Conservation (phyloP, 1,140 invertebrate species). For the Drosophila quadrilineata region DNA sequence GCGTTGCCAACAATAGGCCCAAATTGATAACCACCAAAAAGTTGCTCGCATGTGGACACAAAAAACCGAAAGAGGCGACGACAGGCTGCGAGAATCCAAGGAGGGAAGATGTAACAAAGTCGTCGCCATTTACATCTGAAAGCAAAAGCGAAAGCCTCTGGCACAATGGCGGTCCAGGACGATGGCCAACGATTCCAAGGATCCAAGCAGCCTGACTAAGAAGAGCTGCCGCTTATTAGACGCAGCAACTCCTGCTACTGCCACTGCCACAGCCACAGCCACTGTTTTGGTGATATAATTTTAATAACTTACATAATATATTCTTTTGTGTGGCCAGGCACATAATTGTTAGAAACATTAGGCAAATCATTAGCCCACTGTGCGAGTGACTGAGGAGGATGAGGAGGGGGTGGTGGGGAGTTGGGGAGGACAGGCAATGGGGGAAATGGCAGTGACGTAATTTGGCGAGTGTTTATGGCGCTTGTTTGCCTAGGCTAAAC, state of each 20-base stretch:
- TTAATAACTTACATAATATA: slow-evolving; percentile 79
- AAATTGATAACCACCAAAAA: slow-evolving; percentile 74
- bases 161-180: slow-evolving; percentile 33
- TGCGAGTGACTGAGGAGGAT: too few relatives aligned
- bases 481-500: slow-evolving; percentile 52
- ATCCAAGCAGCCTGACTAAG: too few relatives aligned
- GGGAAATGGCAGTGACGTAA: slow-evolving; percentile 53
- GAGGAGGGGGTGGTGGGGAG: too few relatives aligned
- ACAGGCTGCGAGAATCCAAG: not conserved
- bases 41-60: slow-evolving; percentile 44
- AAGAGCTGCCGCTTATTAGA: slow-evolving; percentile 61
- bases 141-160: slow-evolving; percentile 45
- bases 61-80: slow-evolving; percentile 29
- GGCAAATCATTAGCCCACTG: slow-evolving; percentile 70
- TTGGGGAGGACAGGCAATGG: not conserved
- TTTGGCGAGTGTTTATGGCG: slow-evolving; percentile 53
- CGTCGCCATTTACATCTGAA: slow-evolving; percentile 75
- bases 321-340: slow-evolving; percentile 72
- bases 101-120: slow-evolving; percentile 13
- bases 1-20: slow-evolving; percentile 57
- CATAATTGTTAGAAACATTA: slow-evolving; percentile 79
- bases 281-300: slow-evolving; percentile 65
- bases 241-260: slow-evolving; percentile 3
- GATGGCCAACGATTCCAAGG: slow-evolving; percentile 15
- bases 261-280: slow-evolving; percentile 15